phyloP scores from a whole-genome alignment of 30 jellyfish, hydroid and myxozoan genomes.

The Morbakka virulenta region DNA sequence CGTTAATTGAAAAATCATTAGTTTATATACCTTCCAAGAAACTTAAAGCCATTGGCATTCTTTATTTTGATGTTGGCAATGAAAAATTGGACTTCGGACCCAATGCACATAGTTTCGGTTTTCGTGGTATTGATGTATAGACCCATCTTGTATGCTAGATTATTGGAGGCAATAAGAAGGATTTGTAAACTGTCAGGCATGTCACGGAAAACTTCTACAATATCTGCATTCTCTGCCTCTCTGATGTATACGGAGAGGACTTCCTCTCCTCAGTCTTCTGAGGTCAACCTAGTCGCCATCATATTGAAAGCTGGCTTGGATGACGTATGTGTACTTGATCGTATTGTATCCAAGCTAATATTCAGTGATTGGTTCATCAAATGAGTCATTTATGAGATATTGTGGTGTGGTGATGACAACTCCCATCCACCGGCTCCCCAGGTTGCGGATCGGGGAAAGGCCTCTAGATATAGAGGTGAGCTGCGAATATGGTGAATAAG shows the following conservation, averaged over 20 bases:
- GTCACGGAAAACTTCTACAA: slow-evolving; percentile 55
- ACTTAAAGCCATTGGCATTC: slow-evolving; percentile 35
- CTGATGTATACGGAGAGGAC: slow-evolving; percentile 21
- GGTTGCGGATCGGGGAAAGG: too few species aligned
- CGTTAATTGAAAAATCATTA: slow-evolving; percentile 36
- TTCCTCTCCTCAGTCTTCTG: slow-evolving; percentile 46
- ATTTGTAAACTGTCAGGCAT: slow-evolving; percentile 39
- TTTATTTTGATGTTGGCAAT: slow-evolving; percentile 31
- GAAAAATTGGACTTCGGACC: slow-evolving; percentile 44
- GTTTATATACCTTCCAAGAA: slow-evolving; percentile 53
- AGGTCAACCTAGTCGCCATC: slow-evolving; percentile 58
- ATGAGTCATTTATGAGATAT: too few species aligned
- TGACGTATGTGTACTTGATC: slow-evolving; percentile 20
- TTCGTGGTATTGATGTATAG: slow-evolving; percentile 49
- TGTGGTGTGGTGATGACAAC: too few species aligned
- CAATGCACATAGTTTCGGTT: slow-evolving; percentile 61
- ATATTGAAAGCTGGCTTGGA: slow-evolving; percentile 42
- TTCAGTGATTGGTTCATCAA: too few species aligned
- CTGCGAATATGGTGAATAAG: too few species aligned
- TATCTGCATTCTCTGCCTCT: slow-evolving; percentile 72
- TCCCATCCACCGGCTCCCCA: too few species aligned
- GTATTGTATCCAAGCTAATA: slow-evolving; percentile 39
- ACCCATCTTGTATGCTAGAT: slow-evolving; percentile 54
- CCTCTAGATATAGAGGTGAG: too few species aligned
- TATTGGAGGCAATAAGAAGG: slow-evolving; percentile 38